These are phyloP conservation scores for Pogonocichla stellata DNA, from an alignment of 2,113 vertebrate species.

Conservation along the genomic window DNA sequence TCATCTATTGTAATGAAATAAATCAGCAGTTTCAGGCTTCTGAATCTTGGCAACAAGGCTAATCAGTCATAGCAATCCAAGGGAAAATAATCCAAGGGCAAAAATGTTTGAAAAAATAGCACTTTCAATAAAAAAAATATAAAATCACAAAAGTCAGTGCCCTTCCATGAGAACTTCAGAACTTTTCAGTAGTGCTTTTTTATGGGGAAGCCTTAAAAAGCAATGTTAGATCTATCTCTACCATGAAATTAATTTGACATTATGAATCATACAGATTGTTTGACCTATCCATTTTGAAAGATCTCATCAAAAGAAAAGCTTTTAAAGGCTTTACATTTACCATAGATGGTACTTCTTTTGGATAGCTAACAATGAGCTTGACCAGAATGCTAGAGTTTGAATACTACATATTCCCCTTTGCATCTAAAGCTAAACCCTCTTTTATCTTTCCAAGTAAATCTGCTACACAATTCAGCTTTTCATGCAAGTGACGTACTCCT, in stretches of 20 bases:
- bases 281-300: slow-evolving; percentile 67
- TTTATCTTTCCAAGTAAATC: slow-evolving; percentile 64
- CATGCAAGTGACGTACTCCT: not conserved
- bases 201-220: slow-evolving; percentile 32
- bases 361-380: slow-evolving; percentile 70
- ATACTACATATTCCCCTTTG: slow-evolving; percentile 49
- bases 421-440: slow-evolving; percentile 49
- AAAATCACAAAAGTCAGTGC: slow-evolving; percentile 49
- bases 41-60: slow-evolving; percentile 11
- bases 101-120: not conserved
- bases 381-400: slow-evolving; percentile 22
- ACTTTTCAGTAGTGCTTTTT: slow-evolving; percentile 46
- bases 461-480: slow-evolving; percentile 50
- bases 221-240: slow-evolving; percentile 71
- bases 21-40: slow-evolving; percentile 29
- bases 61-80: not conserved
- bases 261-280: slow-evolving; percentile 70
- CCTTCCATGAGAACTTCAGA: slow-evolving; percentile 54
- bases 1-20: slow-evolving; percentile 2
- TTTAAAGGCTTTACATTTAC: slow-evolving; percentile 67
- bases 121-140: not conserved
- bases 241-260: slow-evolving; percentile 79
- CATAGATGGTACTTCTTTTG: slow-evolving; percentile 67
- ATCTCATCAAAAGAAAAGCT: slow-evolving; percentile 68
- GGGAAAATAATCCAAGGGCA: not conserved